Percentiles rank a stretch among this genome's conserved stretches.
phyloP scores from a whole-genome alignment of 2,113 vertebrate genomes.

The Syngnathus scovelli region DNA sequence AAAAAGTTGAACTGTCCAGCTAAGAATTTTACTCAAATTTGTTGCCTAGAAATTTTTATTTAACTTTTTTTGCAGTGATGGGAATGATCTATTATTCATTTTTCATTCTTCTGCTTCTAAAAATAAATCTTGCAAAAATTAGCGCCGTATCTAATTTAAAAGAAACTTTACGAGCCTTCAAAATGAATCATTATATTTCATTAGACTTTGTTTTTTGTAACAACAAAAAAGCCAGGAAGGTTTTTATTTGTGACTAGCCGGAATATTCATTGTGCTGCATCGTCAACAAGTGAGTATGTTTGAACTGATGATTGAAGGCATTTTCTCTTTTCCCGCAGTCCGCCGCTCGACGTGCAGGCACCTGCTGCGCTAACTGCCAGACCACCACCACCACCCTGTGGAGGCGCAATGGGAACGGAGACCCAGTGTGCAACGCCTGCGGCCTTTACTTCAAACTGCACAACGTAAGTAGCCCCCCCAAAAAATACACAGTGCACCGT shows the following conservation, averaged over 20 bases:
- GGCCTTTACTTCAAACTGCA: slow-evolving; percentile 99
- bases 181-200: not conserved
- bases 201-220: not conserved
- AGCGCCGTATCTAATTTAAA: not conserved
- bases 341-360: slow-evolving; percentile 93
- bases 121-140: no score
- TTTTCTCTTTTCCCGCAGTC: slow-evolving; percentile 72
- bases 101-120: not conserved
- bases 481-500: not conserved
- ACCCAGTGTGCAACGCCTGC: slow-evolving; percentile 98
- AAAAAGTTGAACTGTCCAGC: no score
- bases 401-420: slow-evolving; percentile 97
- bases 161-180: not conserved
- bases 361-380: slow-evolving; percentile 98
- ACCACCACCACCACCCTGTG: slow-evolving; percentile 98
- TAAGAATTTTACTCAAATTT: no score
- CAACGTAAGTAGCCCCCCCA: slow-evolving; percentile 85
- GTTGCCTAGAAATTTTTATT: no score
- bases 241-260: not conserved
- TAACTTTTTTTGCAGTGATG: no score
- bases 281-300: not conserved
- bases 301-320: not conserved
- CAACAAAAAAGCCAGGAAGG: no score
- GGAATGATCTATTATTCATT: no score
- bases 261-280: no score